Evolutionary conservation across 2,888 invertebrate genomes (phyloP), one percentile per base, ranked within the genome.

Genomic region (Lomographa bimaculata): DNA sequence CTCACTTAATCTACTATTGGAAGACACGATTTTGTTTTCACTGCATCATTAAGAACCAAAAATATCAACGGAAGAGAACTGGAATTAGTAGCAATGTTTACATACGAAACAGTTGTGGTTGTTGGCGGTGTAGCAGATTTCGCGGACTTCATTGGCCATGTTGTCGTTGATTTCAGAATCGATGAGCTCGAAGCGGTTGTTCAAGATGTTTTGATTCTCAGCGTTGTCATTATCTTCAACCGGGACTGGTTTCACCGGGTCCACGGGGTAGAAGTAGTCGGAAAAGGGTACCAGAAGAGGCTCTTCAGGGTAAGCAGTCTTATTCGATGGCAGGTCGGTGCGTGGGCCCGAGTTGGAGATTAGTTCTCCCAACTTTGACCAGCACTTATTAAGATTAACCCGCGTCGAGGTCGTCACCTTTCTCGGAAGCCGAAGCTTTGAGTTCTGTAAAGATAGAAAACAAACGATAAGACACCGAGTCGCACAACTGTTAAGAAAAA

Each of bases 341-440:
- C 79, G 79, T 1, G 85, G 78, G 41, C 79, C 70, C 16, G 83
- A 62, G 54, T 89, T 83, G 56, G 90, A 84, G 67, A 91, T 86
- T 52, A 91, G 72, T 46, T 89, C 89, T 58, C 92, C 92, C 50
- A 93, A 90, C 68, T 90, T 90, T 50, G 90, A 87, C 92, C 92
- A 93, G 72, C 91, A 91, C 71, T 90, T 87, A 77, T 93, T 93
- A 50, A 93, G 82, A 71, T 93, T 92, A 68, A 93, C 90, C 54
- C 90, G 89, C 59, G 92, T 86, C 16, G 91, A 89, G 54, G 80
- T 77, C 26, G 91, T 80, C 64, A 92, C 84, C 58, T 87, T 89
- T 47, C 92, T 80, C 6, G 92, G 90, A 42, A 92, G 83, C 60
- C 86, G 85, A 20, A 91, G 91, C 58, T 90, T 91, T 46, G 85